Base-by-base conservation (phyloP, 1,140 invertebrate species). In the Sweltsa coloradensis region DNA sequence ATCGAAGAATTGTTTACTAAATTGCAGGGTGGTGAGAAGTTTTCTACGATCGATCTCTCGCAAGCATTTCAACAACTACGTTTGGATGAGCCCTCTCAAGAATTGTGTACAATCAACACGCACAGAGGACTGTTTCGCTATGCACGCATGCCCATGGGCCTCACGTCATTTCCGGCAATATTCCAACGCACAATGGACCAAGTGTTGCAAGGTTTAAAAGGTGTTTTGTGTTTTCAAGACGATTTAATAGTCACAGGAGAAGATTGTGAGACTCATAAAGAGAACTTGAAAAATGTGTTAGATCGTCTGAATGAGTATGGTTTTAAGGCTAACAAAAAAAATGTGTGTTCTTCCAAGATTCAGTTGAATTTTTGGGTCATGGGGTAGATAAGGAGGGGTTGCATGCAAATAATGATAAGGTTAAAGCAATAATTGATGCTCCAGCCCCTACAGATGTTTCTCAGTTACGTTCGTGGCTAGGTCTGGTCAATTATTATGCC, bases 181-280 rank as follows among this genome's bases (percentile, higher is more conserved):
- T 69, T 67, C 51, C 64, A 67, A 50, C 51, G 55, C 25, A 58
- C 58, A 3, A 68, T 71, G 45, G 59, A 66, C 44, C 40, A 58
- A 3, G 37, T 61, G 22, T 43, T 69, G 18, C 6, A 47, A 18
- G 60, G 56, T 52, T 44, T 55, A 31, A 27, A 40, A 41, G n/a
- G n/a, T 9, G 47, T 50, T 23, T 34, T 55, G 16, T 41, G 44
- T 23, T 57, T 53, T 55, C 53, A 63, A 2, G 66, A 68, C 52
- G 65, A 68, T 47, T 58, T 67, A 19, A 50, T 62, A 7, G 45
- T 62, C 13, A 55, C 52, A 11, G 62, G 55, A 13, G 29, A 19
- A 19, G 51, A 37, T 14, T 52, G 53, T 16, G 36, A 47, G 13
- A 51, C 58, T 41, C 62, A 64, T 52, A 26, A 54, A 18, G 1